These are phyloP conservation scores for Diploscapter pachys DNA, from an alignment of 1,140 invertebrate genomes.

Conservation along the genomic window DNA sequence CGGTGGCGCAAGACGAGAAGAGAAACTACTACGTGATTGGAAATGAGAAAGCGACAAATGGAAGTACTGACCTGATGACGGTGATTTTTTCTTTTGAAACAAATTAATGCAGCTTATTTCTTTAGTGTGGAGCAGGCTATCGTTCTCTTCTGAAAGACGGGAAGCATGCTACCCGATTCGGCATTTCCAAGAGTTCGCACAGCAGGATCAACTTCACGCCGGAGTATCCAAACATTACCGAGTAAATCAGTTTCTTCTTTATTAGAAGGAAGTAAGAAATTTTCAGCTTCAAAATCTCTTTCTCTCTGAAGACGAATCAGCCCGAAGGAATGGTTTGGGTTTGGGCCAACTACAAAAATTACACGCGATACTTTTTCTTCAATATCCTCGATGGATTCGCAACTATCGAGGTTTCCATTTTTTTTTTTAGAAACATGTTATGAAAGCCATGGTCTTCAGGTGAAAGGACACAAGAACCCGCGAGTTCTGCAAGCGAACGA, in stretches of 20 bases:
- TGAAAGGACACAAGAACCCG: conserved; percentile 48
- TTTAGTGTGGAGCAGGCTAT: conserved; percentile 21
- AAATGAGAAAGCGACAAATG: too few relatives aligned
- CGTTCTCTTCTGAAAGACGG: conserved; percentile 2
- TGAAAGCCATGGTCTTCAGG: too few relatives aligned
- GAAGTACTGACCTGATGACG: too few relatives aligned
- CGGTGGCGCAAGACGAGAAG: too few relatives aligned
- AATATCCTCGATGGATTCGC: conserved; percentile 47
- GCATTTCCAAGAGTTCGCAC: conserved; percentile 46
- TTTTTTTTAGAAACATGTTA: too few relatives aligned
- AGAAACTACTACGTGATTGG: too few relatives aligned
- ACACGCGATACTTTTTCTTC: conserved; percentile 52
- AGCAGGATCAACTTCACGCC: conserved; percentile 48
- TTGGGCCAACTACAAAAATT: conserved; percentile 57
- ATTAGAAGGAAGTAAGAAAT: too few relatives aligned
- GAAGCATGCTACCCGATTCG: conserved; percentile 42
- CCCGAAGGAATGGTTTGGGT: conserved; percentile 50
- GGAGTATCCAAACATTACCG: conserved; percentile 50
- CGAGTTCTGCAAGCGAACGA: conserved; percentile 39
- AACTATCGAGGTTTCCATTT: conserved; percentile 8
- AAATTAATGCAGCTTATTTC: neutral
- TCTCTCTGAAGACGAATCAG: conserved; percentile 41
- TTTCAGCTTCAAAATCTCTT: conserved; percentile 46
- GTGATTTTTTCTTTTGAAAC: too few relatives aligned
- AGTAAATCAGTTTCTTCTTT: neutral